Evolutionary conservation across 2,113 vertebrate species (phyloP), one percentile per base, ranked within the genome.

Genomic region (Rhynchopsitta pachyrhyncha): DNA sequence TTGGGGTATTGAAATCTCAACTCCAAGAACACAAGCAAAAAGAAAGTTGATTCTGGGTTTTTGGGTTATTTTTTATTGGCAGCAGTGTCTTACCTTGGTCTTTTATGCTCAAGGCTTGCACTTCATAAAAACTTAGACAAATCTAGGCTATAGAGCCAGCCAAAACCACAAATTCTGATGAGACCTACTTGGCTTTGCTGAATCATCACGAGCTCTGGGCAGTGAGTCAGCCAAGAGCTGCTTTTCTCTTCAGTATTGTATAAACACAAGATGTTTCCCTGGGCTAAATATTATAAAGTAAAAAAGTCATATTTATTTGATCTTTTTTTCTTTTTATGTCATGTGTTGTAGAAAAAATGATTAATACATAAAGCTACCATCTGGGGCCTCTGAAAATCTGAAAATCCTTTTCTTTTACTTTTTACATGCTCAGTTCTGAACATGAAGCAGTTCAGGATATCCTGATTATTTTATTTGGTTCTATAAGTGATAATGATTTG

Each of bases 191-290:
- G 93, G 77, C 92, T 96, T 33, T 85, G 89, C 37, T 89, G 92
- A 96, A 87, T 94, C 83, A 95, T 96, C 95, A 96, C 29, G 29
- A 95, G 91, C 91, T 95, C 81, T 92, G 92, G 81, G 69, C 70
- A 92, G 66, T 78, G 73, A 95, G 88, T 96, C 91, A 93, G 91
- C 86, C 86, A 77, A 92, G 66, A 96, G 78, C 66, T 92, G 88
- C 41, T 87, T 87, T 95, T 96, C 77, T 93, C 92, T 69, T 96
- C 78, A 96, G 83, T 79, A 66, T 92, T 96, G 83, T 94, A 75
- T 91, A 96, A 97, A 96, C 92, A 92, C 83, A 92, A 95, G 80
- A 96, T 96, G 92, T 92, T 97, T 96, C 78, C 80, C 86, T 76
- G 47, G 70, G 74, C 86, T 93, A 93, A 97, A 94, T 94, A 94